Evolutionary conservation across 2,888 invertebrate genomes (phyloP).

Genomic region (Andrena bucephala): DNA sequence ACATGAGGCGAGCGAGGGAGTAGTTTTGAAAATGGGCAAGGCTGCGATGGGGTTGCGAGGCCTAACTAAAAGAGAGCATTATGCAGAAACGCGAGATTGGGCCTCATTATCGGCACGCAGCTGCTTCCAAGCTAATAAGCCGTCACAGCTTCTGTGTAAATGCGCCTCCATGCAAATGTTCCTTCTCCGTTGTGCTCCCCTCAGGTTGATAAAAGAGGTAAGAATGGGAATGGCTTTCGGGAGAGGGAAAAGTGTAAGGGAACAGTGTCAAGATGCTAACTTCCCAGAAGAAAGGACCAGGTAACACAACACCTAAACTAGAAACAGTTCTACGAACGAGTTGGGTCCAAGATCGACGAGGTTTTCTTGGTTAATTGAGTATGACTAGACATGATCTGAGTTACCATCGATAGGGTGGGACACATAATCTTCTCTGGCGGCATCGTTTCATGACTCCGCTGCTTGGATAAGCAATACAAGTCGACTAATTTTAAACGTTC

Average conservation of each 20-base stretch:
- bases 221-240: slow-evolving; percentile 30
- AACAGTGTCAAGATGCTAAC: slow-evolving; percentile 11
- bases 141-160: slow-evolving; percentile 83
- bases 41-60: neutral
- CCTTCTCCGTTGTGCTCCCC: slow-evolving; percentile 52
- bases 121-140: slow-evolving; percentile 83
- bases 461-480: slow-evolving; percentile 37
- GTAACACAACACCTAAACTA: slow-evolving; percentile 45
- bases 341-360: slow-evolving; percentile 51
- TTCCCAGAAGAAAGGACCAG: slow-evolving; percentile 49
- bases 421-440: slow-evolving; percentile 44
- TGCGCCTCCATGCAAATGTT: slow-evolving; percentile 78
- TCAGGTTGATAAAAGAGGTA: slow-evolving; percentile 28
- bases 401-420: slow-evolving; percentile 31
- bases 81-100: slow-evolving; percentile 79
- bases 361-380: slow-evolving; percentile 55
- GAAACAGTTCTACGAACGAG: slow-evolving; percentile 44
- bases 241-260: neutral
- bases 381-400: slow-evolving; percentile 46
- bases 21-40: neutral
- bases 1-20: slow-evolving; percentile 3
- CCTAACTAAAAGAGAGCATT: slow-evolving; percentile 63
- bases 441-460: slow-evolving; percentile 49
- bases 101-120: slow-evolving; percentile 83
- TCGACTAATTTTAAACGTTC: too few species aligned